These are phyloP conservation scores for Nemoura dubitans DNA, from an alignment of 2,888 invertebrate genomes.

Conservation along the genomic window DNA sequence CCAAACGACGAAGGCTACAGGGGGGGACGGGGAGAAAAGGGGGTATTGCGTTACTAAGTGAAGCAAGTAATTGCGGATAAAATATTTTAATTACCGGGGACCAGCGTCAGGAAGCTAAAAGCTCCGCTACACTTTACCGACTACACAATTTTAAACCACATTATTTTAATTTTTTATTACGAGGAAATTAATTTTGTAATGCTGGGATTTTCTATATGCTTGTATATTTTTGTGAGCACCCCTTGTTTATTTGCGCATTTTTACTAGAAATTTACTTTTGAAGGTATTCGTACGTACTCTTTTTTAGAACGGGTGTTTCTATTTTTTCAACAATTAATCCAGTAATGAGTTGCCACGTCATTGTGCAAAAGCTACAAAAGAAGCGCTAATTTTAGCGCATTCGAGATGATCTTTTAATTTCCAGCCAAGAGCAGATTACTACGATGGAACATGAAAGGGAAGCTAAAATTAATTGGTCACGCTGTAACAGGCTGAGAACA, in stretches of 20 bases:
- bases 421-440: no score
- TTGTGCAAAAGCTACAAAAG: no score
- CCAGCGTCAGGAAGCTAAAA: constrained; percentile 43
- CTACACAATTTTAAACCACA: constrained; percentile 48
- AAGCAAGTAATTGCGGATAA: constrained; percentile 49
- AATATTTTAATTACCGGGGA: constrained; percentile 51
- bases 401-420: no score
- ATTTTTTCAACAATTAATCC: no score
- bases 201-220: constrained; percentile 45
- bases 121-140: constrained; percentile 35
- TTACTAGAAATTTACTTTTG: neutral
- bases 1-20: neutral
- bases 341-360: no score
- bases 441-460: no score
- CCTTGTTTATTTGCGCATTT: neutral
- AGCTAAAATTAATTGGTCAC: no score
- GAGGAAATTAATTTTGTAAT: constrained; percentile 51
- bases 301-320: no score
- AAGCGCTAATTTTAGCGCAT: no score
- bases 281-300: no score
- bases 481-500: no score
- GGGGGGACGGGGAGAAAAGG: neutral
- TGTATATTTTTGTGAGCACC: neutral
- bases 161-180: constrained; percentile 50
- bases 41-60: constrained; percentile 17